Evolutionary conservation across 1,140 invertebrate genomes (phyloP), one percentile per base, ranked within the genome.

Genomic region (Drosophila willistoni): DNA sequence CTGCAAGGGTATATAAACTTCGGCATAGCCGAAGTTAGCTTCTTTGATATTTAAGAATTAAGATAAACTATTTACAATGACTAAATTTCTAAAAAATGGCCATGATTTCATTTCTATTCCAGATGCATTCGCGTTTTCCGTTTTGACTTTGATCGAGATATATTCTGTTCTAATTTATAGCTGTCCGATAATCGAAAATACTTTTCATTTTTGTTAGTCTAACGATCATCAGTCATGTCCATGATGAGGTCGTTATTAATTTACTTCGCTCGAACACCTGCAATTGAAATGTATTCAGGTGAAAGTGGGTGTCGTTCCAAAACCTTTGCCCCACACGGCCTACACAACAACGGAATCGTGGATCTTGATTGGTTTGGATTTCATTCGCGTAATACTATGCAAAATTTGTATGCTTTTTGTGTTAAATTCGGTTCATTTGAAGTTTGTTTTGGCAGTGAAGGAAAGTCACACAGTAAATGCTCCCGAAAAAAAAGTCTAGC

Each of bases 151-250:
- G 65, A 64, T 82, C 64, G 66, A 66, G 41, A 59, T 36, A 19
- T 59, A 34, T 68, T 79, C 17, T 73, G 22, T 71, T 34, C 33
- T 36, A 14, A 29, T 47, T 42, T 42, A 65, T 33, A 42, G 36
- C 44, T 54, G 59, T 62, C 42, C 59, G 65, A 61, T 75, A 80
- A 80, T 83, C 63, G 57, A 83, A 77, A 83, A 66, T 83, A 71
- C 72, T 78, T 59, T 73, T 39, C 19, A 64, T 39, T 64, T 39
- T 64, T 39, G 36, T 44, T 59, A 68, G 61, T 62, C 34, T 36
- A 36, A 36, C 34, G 34, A 34, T 34, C n/a, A n/a, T n/a, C n/a
- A n/a, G n/a, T n/a, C n/a, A n/a, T n/a, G n/a, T n/a, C n/a, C n/a
- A n/a, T n/a, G n/a, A n/a, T n/a, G n/a, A n/a, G n/a, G n/a, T n/a